Base-by-base conservation (phyloP, 64 coral and sea anemone genomes). In the Actinia equina region DNA sequence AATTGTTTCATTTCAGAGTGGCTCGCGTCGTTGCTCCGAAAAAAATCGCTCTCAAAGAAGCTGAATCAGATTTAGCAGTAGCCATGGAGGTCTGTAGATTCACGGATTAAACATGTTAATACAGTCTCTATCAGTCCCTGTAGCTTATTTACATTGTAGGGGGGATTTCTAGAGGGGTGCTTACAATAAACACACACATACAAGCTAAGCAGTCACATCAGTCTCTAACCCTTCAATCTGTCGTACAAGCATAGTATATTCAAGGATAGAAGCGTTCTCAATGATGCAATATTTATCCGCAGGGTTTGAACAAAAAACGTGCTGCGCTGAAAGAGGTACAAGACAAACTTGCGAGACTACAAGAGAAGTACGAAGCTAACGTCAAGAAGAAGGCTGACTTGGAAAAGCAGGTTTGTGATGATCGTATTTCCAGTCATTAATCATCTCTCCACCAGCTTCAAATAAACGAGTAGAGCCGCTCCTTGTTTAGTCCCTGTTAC, bases 321-420 rank as follows among this genome's bases (percentile, higher is more conserved):
- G 88, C 96, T 58, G 96, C 93, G 15, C 83, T 98, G 17, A 91
- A 89, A 51, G 96, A 98, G 57, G 96, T 98, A 12, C 96, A 98
- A 65, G 93, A 98, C 44, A 98, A 98, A 85, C 93, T 98, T 6
- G 93, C 96, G 17, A 94, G 96, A 84, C 65, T 98, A 52, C 96
- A 98, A 54, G 96, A 98, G 55, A 98, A 98, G 43, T 98, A 95
- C 53, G 96, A 98, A 78, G 96, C 96, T 43, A 98, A 99, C 43
- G 97, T 99, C 3, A 95, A 92, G 65, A 94, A 94, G 56, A 99
- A 99, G 79, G 93, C 90, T 53, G 97, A 99, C 79, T 86, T 99
- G 46, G 97, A 99, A 86, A 94, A 95, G 64, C 97, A 99, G 87
- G 97, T 99, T 30, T 2, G 58, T 43, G 17, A 41, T 30, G 27